Evolutionary conservation across 2,888 invertebrate species (phyloP), one percentile per base, ranked within the genome.

Genomic region (Aplocera efformata): DNA sequence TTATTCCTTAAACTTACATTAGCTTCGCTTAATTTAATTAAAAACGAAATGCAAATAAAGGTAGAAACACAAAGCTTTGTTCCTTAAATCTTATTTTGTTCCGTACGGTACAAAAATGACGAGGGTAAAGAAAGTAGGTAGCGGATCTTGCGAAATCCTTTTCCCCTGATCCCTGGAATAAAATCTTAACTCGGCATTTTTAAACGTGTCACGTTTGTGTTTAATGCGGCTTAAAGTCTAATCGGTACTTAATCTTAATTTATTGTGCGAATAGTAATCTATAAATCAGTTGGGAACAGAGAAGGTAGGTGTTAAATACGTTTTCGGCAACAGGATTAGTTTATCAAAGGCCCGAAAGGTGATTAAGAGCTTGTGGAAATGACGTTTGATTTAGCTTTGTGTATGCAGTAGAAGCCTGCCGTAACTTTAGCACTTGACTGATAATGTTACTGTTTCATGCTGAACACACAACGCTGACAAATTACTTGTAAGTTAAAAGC

Each of bases 301-400:
- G 29, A 24, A 39, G 32, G 32, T 21, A 43, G 26, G 33, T 47
- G 44, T 45, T 47, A 39, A 48, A 47, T 44, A 41, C 32, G 44
- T 48, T 47, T 43, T 35, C 35, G 33, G 29, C 24, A 31, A 55
- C 58, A 61, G 51, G 60, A 63, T 72, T 60, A 57, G 67, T 69
- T 68, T 69, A 66, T 77, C 76, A 77, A 79, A 77, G 73, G 71
- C 67, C 58, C 60, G 62, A 59, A 48, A 57, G 63, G 70, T 72
- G 72, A 72, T 78, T 75, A 78, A 70, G 72, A 69, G 68, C 63
- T 75, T 68, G 59, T 72, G 72, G 62, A 58, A 76, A 72, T 76
- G 72, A 73, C 76, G 67, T 74, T 74, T 77, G 78, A 79, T 75
- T 74, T 71, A 70, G 71, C 74, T 75, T 71, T 75, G 76, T 62